Evolutionary conservation across 2,888 invertebrate genomes (phyloP).

Genomic region (Drosophila eohydei): DNA sequence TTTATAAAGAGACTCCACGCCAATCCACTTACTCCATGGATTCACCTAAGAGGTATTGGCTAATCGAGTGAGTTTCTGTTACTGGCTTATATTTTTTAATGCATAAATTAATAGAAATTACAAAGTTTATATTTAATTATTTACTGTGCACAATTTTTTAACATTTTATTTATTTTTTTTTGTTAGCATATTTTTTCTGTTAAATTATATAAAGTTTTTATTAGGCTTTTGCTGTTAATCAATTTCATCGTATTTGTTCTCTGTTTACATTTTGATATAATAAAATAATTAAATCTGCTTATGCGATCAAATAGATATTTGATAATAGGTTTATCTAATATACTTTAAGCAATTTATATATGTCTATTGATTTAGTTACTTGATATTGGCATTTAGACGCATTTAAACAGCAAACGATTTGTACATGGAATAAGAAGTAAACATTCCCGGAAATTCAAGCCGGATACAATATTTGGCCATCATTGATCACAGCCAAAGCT

Average conservation of each 20-base stretch:
- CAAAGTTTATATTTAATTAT: constrained; percentile 57
- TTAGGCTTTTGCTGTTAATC: not conserved
- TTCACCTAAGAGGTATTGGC: not conserved
- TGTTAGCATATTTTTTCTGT: not conserved
- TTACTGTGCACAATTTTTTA: constrained; percentile 34
- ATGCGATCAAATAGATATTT: constrained; percentile 1
- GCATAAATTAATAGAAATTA: constrained; percentile 59
- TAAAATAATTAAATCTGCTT: constrained; percentile 7
- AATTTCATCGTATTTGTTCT: not conserved
- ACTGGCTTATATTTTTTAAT: constrained; percentile 13
- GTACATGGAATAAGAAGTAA: constrained; percentile 38
- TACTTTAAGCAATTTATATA: not conserved
- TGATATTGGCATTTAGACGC: not conserved
- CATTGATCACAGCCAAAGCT: constrained; percentile 26
- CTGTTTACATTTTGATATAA: not conserved
- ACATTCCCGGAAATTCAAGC: constrained; percentile 18
- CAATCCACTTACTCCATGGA: not conserved
- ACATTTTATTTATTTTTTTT: constrained; percentile 6
- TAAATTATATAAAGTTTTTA: not conserved
- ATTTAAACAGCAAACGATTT: not conserved
- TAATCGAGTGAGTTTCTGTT: no score
- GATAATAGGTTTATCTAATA: not conserved
- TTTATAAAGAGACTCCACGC: no score
- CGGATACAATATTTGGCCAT: constrained; percentile 43
- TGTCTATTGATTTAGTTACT: not conserved